Conservation (phyloP, 2,113 vertebrate species). For the Poeciliopsis turrubarensis region DNA sequence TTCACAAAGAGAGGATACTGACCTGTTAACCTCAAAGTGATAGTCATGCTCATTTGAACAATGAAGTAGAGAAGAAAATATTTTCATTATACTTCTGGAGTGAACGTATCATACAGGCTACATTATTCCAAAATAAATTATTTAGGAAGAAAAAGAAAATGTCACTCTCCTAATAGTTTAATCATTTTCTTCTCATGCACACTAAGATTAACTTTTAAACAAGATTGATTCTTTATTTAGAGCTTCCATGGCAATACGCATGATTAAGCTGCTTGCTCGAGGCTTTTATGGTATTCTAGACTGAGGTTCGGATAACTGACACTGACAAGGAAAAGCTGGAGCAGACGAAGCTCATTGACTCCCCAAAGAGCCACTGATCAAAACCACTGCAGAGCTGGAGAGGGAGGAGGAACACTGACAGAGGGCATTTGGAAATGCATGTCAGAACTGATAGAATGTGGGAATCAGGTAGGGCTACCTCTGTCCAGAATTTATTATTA, state of each 20-base stretch:
- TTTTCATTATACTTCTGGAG: conserved; percentile 20
- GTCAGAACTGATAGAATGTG: conserved; percentile 17
- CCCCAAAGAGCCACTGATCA: conserved; percentile 45
- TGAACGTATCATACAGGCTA: conserved; percentile 13
- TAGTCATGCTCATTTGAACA: conserved; percentile 1
- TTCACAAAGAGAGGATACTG: conserved; percentile 5
- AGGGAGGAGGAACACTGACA: conserved; percentile 11
- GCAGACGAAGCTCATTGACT: conserved; percentile 59
- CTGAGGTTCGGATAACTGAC: conserved; percentile 46
- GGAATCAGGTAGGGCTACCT: conserved; percentile 12
- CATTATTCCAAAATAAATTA: conserved; percentile 19
- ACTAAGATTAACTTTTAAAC: background rate
- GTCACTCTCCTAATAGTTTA: conserved; percentile 15
- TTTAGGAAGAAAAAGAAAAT: conserved; percentile 14
- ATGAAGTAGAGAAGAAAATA: conserved; percentile 18
- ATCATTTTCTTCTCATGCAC: conserved; percentile 24
- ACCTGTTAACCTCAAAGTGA: conserved; percentile 25
- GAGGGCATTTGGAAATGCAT: conserved; percentile 5
- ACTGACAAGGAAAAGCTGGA: conserved; percentile 45
- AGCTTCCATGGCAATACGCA: background rate
- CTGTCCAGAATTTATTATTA: conserved; percentile 12
- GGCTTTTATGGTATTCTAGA: conserved; percentile 39
- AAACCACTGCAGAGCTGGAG: conserved; percentile 21
- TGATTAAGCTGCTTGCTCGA: conserved; percentile 27
- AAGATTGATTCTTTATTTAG: conserved; percentile 32